These are phyloP conservation scores for Cyanoderma ruficeps DNA, from an alignment of 2,113 vertebrate species.

Conservation along the genomic window DNA sequence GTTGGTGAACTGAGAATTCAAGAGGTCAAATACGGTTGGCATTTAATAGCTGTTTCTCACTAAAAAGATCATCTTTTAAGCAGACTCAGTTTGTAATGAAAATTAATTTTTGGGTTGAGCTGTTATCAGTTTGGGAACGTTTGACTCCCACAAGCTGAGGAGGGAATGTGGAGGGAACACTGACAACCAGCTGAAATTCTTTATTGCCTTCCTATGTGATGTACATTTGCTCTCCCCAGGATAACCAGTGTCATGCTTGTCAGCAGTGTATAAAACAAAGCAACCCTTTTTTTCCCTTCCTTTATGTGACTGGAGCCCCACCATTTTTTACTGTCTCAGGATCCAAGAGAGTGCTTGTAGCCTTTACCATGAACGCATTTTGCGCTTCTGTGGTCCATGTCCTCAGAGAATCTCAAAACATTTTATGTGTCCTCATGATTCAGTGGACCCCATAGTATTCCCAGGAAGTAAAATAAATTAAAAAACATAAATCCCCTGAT, in stretches of 20 bases:
- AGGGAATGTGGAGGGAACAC: background rate
- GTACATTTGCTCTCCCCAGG: background rate
- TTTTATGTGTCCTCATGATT: background rate
- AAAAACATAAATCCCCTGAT: background rate
- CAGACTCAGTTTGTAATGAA: background rate
- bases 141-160: background rate
- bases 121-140: background rate
- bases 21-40: background rate
- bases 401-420: background rate
- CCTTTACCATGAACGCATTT: background rate
- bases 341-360: background rate
- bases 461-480: background rate
- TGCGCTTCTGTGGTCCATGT: background rate
- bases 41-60: conserved; percentile 13
- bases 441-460: background rate
- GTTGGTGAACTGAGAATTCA: conserved; percentile 1
- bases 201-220: conserved; percentile 21
- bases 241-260: background rate
- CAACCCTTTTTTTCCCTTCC: background rate
- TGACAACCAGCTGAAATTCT: background rate
- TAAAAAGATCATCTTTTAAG: background rate
- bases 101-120: background rate
- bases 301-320: background rate
- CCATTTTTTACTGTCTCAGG: background rate
- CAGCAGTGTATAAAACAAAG: conserved; percentile 28